Conservation (phyloP, 2,888 invertebrate species). For the Diarsia rubi region DNA sequence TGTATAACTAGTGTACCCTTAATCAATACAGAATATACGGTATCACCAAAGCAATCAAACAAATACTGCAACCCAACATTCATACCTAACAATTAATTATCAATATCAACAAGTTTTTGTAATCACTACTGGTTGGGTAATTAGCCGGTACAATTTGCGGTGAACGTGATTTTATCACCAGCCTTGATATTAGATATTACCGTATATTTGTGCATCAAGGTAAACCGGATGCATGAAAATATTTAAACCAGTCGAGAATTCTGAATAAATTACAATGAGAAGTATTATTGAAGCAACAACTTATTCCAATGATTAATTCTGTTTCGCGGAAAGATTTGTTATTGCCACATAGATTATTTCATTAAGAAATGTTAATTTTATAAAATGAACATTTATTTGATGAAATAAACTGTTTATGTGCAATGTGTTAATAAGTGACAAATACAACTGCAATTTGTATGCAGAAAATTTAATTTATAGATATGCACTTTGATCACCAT, state of each 20-base stretch:
- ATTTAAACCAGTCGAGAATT: slow-evolving; percentile 7
- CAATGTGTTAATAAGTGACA: slow-evolving; percentile 33
- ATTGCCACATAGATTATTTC: slow-evolving; percentile 17
- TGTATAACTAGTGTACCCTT: too few relatives aligned
- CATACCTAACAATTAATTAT: slow-evolving; percentile 18
- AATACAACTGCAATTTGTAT: background rate
- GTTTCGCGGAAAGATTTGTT: background rate
- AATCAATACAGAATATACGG: background rate
- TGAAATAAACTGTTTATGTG: background rate
- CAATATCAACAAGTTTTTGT: slow-evolving; percentile 26
- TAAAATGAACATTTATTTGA: slow-evolving; percentile 9
- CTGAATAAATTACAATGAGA: slow-evolving; percentile 18
- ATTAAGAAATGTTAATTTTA: background rate
- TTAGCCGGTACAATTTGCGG: slow-evolving; percentile 23
- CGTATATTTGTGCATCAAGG: slow-evolving; percentile 56
- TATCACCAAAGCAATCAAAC: background rate
- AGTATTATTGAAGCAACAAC: background rate
- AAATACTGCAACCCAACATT: background rate
- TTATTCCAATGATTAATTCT: slow-evolving; percentile 11
- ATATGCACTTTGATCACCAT: background rate
- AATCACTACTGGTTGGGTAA: slow-evolving; percentile 33
- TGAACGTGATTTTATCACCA: slow-evolving; percentile 44
- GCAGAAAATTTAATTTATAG: background rate
- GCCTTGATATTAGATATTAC: slow-evolving; percentile 49
- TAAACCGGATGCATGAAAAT: slow-evolving; percentile 44